These are phyloP conservation scores for Erebia aethiops DNA, from an alignment of 2,888 invertebrate genomes.

Conservation along the genomic window DNA sequence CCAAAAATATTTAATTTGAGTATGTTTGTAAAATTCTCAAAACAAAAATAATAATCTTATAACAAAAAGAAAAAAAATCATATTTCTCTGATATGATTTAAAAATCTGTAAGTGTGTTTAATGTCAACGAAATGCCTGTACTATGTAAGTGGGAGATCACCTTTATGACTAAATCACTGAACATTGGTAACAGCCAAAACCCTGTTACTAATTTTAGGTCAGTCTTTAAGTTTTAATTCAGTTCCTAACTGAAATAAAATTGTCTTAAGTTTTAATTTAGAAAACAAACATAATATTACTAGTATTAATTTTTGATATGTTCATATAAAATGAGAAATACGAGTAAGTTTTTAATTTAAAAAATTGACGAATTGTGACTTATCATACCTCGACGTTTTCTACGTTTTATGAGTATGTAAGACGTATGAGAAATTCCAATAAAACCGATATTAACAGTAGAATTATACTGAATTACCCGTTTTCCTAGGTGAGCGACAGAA, in stretches of 20 bases:
- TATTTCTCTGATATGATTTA: no score
- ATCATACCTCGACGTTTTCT: no score
- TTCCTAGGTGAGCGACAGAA: no score
- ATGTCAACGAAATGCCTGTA: neutral
- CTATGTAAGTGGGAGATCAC: constrained; percentile 12
- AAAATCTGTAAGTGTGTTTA: neutral
- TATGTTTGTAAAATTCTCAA: no score
- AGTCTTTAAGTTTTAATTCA: constrained; percentile 26
- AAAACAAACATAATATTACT: neutral
- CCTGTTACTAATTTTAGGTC: constrained; percentile 18
- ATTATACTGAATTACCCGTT: no score
- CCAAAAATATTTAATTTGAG: no score
- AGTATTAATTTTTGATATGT: constrained; percentile 6
- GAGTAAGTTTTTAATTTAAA: neutral
- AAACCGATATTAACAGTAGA: no score
- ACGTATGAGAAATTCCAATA: no score
- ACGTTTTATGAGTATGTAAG: no score
- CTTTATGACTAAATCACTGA: constrained; percentile 14
- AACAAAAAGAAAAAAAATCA: no score
- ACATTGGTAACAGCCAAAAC: constrained; percentile 5
- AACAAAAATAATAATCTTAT: no score
- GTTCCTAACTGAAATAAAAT: constrained; percentile 14
- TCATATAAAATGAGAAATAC: neutral
- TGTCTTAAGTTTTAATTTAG: constrained; percentile 8
- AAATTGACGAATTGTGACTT: neutral